Conservation (phyloP, 2,888 invertebrate genomes). For the Melitaea athalia region DNA sequence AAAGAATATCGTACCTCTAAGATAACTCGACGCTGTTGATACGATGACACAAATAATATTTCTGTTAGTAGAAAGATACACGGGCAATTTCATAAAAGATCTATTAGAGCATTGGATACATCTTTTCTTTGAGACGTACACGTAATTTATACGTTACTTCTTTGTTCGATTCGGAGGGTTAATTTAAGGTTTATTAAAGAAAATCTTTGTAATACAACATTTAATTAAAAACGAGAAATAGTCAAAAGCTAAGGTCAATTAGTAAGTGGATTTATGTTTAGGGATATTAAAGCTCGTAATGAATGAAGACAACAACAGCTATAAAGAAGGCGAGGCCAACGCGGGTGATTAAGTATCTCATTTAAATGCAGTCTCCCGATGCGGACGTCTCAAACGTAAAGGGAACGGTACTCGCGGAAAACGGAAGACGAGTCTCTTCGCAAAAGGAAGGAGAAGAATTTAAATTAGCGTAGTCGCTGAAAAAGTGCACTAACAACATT, state of each 20-base stretch:
- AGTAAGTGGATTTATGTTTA: constrained; percentile 44
- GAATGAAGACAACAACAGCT: constrained; percentile 76
- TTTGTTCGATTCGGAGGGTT: constrained; percentile 10
- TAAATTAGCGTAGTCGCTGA: constrained; percentile 81
- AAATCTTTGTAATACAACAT: constrained; percentile 22
- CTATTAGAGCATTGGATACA: background rate
- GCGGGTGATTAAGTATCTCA: constrained; percentile 81
- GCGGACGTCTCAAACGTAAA: constrained; percentile 78
- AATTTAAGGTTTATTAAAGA: constrained; percentile 11
- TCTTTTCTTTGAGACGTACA: background rate
- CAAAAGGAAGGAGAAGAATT: constrained; percentile 80
- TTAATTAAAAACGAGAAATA: constrained; percentile 36
- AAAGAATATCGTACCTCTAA: constrained; percentile 21
- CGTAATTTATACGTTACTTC: constrained; percentile 7
- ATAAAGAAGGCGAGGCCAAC: constrained; percentile 74
- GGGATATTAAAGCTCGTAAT: constrained; percentile 56
- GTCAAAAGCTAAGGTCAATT: constrained; percentile 41
- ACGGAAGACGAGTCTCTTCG: constrained; percentile 79
- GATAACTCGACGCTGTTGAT: constrained; percentile 16
- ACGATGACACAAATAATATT: constrained; percentile 6
- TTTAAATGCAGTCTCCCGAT: constrained; percentile 81
- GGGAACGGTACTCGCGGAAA: constrained; percentile 75
- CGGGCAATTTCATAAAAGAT: background rate
- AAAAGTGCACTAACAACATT: constrained; percentile 83
- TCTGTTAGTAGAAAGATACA: constrained; percentile 4